phyloP scores from a whole-genome alignment of 2,113 vertebrate genomes.

The Steatornis caripensis region DNA sequence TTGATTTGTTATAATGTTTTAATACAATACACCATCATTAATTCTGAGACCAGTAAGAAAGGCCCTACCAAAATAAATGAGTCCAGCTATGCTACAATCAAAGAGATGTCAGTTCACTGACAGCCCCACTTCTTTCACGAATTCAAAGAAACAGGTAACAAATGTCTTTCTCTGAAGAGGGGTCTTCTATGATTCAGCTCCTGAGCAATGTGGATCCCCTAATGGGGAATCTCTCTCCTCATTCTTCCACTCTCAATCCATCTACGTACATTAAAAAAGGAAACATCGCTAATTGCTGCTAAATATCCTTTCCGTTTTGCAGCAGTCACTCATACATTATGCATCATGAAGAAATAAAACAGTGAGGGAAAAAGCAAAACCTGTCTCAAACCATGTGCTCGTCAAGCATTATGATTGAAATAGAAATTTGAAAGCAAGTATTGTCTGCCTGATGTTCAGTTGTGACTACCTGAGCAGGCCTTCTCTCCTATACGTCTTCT shows the following conservation, averaged over 20 bases:
- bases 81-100: not conserved
- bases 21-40: not conserved
- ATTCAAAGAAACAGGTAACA: not conserved
- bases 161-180: not conserved
- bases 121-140: not conserved
- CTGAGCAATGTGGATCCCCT: not conserved
- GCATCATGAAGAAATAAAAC: not conserved
- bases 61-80: not conserved
- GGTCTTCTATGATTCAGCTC: not conserved
- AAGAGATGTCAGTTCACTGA: not conserved
- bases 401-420: not conserved
- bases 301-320: not conserved
- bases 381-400: not conserved
- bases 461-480: not conserved
- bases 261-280: not conserved
- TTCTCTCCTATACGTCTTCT: not conserved
- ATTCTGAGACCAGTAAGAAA: not conserved
- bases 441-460: not conserved
- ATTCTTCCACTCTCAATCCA: not conserved
- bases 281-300: not conserved
- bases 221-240: not conserved
- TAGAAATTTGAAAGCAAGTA: not conserved
- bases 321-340: not conserved
- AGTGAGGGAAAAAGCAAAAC: not conserved
- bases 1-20: not conserved